These are phyloP conservation scores for Archips xylosteana DNA, from an alignment of 2,888 invertebrate genomes.

Conservation along the genomic window DNA sequence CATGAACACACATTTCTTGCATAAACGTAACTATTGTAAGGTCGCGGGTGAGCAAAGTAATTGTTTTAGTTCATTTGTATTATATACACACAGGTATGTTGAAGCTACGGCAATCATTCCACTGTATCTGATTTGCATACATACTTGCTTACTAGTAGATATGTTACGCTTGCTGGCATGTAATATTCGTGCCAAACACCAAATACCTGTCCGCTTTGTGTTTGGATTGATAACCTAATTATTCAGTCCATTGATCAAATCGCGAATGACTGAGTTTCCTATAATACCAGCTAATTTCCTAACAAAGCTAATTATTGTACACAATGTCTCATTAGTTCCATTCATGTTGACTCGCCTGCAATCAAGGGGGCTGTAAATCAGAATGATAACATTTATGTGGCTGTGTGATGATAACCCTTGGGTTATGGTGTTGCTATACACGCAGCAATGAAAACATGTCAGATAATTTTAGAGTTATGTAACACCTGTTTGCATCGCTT, in stretches of 20 bases:
- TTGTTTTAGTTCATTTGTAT: too few species aligned
- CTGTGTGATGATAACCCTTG: conserved; percentile 23
- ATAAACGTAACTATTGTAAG: too few species aligned
- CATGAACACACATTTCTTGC: too few species aligned
- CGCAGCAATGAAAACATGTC: too few species aligned
- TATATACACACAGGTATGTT: too few species aligned
- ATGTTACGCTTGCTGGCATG: neutral
- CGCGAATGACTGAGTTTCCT: conserved; percentile 35
- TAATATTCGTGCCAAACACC: conserved; percentile 15
- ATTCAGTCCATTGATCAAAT: conserved; percentile 30
- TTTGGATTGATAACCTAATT: conserved; percentile 24
- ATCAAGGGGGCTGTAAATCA: conserved; percentile 39
- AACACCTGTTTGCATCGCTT: too few species aligned
- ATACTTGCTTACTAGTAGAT: too few species aligned
- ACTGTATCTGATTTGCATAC: too few species aligned
- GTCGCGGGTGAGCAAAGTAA: too few species aligned
- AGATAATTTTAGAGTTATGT: too few species aligned
- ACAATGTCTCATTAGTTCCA: conserved; percentile 41
- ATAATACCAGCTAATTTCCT: conserved; percentile 37
- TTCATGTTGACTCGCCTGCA: conserved; percentile 36
- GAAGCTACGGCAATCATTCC: too few species aligned
- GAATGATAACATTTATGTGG: conserved; percentile 30
- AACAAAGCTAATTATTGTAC: conserved; percentile 41
- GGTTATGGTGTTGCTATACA: neutral
- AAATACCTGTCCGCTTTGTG: conserved; percentile 8